Evolutionary conservation across 2,113 vertebrate genomes (phyloP), one percentile per base, ranked within the genome.

Genomic region (Menura novaehollandiae): DNA sequence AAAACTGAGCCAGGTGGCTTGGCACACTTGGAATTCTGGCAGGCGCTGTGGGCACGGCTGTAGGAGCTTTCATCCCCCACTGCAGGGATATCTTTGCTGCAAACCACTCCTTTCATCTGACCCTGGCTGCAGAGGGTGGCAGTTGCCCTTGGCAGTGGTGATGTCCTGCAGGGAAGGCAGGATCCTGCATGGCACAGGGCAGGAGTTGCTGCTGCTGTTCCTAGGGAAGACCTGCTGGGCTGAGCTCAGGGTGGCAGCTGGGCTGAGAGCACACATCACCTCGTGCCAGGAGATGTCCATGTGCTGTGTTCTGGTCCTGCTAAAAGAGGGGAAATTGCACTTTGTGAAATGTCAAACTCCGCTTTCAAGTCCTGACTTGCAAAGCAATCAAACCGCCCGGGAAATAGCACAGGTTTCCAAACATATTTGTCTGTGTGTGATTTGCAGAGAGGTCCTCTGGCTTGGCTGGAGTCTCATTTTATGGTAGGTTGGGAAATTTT

Each of bases 401-500:
- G 75, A 86, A 86, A 59, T 5, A 84, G 72, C 46, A 8, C 20
- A 24, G 17, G n/a, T 66, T 84, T 59, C 69, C 88, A 94, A 93
- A 67, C 23, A 3, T 35, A 51, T 43, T 93, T 80, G 63, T 77
- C 82, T 80, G 15, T 23, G 32, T 43, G 7, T 80, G 92, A 71
- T 84, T 90, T 74, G 35, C 77, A 73, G 44, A 67, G 56, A 60
- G 10, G 9, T 59, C 69, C 23, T 90, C 51, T 75, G 88, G 19
- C 75, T 84, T 58, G 47, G 56, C 37, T 44, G 2, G 68, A 28
- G 24, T 46, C 58, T 85, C 58, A 15, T 77, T 88, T 93, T 85
- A 74, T 86, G 59, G 30, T 39, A 71, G 83, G 43, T 10, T 67
- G 76, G 59, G 71, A 95, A 84, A 80, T 92, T n/a, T 76, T 79